Base-by-base conservation (phyloP, 2,797 vertebrate genomes). In the Periparus ater region DNA sequence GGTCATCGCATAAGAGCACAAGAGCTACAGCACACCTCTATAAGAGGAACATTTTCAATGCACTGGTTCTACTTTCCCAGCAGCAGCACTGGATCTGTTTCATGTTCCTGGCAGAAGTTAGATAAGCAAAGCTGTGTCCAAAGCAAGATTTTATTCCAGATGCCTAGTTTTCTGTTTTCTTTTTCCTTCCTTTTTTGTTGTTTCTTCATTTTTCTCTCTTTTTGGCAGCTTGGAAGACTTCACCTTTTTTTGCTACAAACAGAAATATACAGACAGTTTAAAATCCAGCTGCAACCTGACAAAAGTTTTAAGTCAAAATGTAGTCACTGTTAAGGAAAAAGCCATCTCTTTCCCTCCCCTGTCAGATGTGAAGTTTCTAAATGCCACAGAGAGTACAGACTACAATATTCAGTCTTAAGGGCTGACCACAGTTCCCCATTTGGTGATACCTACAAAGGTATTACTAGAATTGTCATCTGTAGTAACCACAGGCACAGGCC, bases 111-210 rank as follows among this genome's bases (percentile, higher is more conserved):
- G 30, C 63, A 70, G 58, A 82, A 89, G 65, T 71, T 12, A 50
- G 44, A 68, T 27, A 92, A 73, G 53, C 44, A 79, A 95, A 83
- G 80, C 76, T 75, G 77, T 58, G 54, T 73, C 85, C 81, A 85
- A 79, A 96, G 81, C 40, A 75, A 81, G 79, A 81, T 54, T 78
- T 92, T 80, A 71, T 32, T 95, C 93, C 68, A 89, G 87, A 58
- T 92, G 90, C 91, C 95, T 91, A 67, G 91, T 96, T 74, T 97
- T 98, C 92, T 97, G 97, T 84, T 94, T 97, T 61, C 79, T 95
- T 83, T 98, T 99, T 14, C 98, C 98, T 91, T 99, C 99, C 47
- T 98, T 98, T 91, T 98, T 99, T 55, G 97, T 98, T 87, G 97
- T 97, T 90, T 98, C 98, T 62, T 98, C 98, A 4, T 96, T 97